phyloP scores from a whole-genome alignment of 2,888 invertebrate genomes.

The Mimumesa dahlbomi region DNA sequence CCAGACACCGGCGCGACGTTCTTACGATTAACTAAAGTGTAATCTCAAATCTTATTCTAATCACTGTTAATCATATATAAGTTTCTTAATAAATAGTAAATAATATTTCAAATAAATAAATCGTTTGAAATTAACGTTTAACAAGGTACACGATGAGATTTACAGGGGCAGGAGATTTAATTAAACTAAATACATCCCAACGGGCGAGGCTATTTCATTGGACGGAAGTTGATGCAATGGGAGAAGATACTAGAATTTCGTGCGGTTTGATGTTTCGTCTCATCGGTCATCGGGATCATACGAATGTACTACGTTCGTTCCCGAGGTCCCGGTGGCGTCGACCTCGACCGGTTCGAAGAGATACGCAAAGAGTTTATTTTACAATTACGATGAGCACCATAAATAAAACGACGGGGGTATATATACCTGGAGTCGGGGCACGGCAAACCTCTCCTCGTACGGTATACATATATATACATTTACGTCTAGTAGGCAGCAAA shows the following conservation, averaged over 20 bases:
- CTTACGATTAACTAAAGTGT: not conserved
- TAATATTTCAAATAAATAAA: not conserved
- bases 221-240: not conserved
- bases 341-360: conserved; percentile 48
- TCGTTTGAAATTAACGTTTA: not conserved
- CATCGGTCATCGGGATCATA: conserved; percentile 35
- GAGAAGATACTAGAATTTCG: conserved; percentile 20
- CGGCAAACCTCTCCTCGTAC: not conserved
- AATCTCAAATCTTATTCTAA: not conserved
- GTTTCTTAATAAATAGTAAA: not conserved
- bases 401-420: conserved; percentile 55
- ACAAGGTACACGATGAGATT: not conserved
- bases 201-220: not conserved
- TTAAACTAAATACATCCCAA: conserved; percentile 17
- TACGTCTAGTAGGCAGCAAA: conserved; percentile 9
- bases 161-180: not conserved
- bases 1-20: not conserved
- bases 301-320: conserved; percentile 11
- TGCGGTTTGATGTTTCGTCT: conserved; percentile 8
- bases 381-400: conserved; percentile 65
- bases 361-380: conserved; percentile 57
- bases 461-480: not conserved
- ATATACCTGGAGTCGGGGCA: conserved; percentile 21
- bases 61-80: too few relatives aligned
- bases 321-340: conserved; percentile 43